A percentile compares a stretch with the other conserved stretches of the same genome.
These are phyloP conservation scores for Drosophila prolongata DNA, from an alignment of 2,888 invertebrate genomes.

Conservation along the genomic window DNA sequence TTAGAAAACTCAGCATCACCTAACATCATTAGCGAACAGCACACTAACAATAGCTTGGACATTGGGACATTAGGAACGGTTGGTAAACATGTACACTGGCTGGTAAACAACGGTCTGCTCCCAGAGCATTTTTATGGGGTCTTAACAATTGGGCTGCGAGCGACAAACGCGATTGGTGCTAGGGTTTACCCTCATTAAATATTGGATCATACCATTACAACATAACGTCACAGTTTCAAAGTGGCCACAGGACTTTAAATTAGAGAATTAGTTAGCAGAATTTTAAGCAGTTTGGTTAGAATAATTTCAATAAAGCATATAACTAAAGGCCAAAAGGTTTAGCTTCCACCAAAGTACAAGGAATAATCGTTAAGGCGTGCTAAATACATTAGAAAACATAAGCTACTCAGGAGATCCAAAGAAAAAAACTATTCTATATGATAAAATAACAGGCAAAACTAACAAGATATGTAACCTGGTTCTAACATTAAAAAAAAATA, in stretches of 20 bases:
- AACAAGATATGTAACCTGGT: background rate
- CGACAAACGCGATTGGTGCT: conserved; percentile 10
- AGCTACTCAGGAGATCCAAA: background rate
- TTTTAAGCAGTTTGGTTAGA: conserved; percentile 20
- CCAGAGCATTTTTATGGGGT: conserved; percentile 9
- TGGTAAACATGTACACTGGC: conserved; percentile 30
- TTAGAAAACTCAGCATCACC: conserved; percentile 17
- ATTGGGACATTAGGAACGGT: conserved; percentile 23
- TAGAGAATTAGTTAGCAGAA: conserved; percentile 30
- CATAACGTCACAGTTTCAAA: conserved; percentile 83
- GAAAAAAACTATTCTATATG: background rate
- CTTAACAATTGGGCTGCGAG: conserved; percentile 1
- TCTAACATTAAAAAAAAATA: too few species aligned
- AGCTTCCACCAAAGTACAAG: conserved; percentile 19
- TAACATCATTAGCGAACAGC: conserved; percentile 2
- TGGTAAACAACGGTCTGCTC: conserved; percentile 12
- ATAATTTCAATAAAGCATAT: conserved; percentile 11
- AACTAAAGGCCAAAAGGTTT: conserved; percentile 7
- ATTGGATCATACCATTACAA: conserved; percentile 41
- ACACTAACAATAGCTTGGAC: conserved; percentile 22
- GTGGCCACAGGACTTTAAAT: conserved; percentile 62
- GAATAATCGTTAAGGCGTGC: background rate
- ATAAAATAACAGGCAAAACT: background rate
- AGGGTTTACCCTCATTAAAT: conserved; percentile 24
- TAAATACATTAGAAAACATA: background rate